Base-by-base conservation (phyloP, 1,140 invertebrate genomes). In the Orchesella cincta region DNA sequence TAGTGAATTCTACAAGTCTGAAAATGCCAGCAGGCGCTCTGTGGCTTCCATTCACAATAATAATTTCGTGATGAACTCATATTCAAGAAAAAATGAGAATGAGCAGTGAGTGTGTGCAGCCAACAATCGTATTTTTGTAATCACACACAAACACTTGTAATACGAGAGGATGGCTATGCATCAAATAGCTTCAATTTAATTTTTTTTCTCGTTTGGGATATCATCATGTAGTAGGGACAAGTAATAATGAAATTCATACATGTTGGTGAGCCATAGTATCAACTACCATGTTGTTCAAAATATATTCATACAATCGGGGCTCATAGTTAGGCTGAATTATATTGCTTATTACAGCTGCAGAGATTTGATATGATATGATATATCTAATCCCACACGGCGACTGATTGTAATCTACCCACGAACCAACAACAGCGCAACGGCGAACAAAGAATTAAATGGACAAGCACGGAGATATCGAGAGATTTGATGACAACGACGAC, bases 341-440 rank as follows among this genome's bases (percentile, higher is more conserved):
- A n/a, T n/a, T n/a, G n/a, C n/a, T n/a, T n/a, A n/a, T n/a, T n/a
- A n/a, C 23, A 8, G 62, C 62, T 67, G 62, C 62, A 5, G 62
- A 67, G 62, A 67, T 67, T 67, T 67, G 62, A 67, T 67, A 67
- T 33, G 31, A 67, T 67, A 31, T 67, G n/a, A n/a, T n/a, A n/a
- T n/a, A n/a, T n/a, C n/a, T n/a, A 67, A 67, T 67, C 62, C 62
- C 62, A 33, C 62, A 67, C 31, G 62, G 62, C 62, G 62, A 67
- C 62, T 31, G 62, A 67, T 67, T 67, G 62, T 67, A 67, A 67
- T 67, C 62, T 67, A 67, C 62, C 62, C 62, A 67, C 62, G 12
- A 67, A 33, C 28, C 26, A 3, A 16, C 28, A 33, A 33, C 62
- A 33, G 29, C 62, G 31, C 62, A 67, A n/a, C 31, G 23, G 14